Base-by-base conservation (phyloP, 2,797 vertebrate genomes). In the Syncerus caffer region DNA sequence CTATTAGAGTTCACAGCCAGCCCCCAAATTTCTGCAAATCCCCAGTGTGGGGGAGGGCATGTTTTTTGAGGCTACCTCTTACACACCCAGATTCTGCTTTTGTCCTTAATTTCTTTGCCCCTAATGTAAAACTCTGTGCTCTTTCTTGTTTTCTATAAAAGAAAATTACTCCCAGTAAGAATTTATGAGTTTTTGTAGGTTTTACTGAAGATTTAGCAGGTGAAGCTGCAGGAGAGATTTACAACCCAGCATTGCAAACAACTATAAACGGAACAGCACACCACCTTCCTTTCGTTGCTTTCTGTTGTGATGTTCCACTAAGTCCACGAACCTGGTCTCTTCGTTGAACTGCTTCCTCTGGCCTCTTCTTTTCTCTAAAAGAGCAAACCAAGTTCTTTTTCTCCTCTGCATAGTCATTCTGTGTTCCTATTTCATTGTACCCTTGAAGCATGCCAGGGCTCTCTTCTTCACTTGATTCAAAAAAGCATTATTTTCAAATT, bases 251-350 rank as follows among this genome's bases (percentile, higher is more conserved):
- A 3, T 11, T 38, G 3, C 12, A 7, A 79, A 38, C 55, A 27
- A 0, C 45, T 45, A 1, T 11, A 38, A 29, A 0, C 3, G 25
- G 9, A 80, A 27, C 9, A 42, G 1, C 1, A 29, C 55, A 15
- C 38, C 6, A 6, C 17, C 31, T n/a, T 58, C 58, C 47, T 58
- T 89, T 15, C 7, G 6, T 15, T 57, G 53, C 6, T 29, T 57
- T 55, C 51, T 21, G 0, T 3, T 45, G 58, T 13, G 25, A 91
- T 0, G 6, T 74, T 74, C 17, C 29, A 3, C 0, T n/a, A 25
- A 90, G 14, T 29, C 3, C 0, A 42, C 17, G n/a, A 76, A 17
- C 25, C 51, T 58, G 2, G 15, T 45, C 23, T 67, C 51, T 47
- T 21, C 11, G 25, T 0, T 2, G 14, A 15, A 12, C 12, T 64